Base-by-base conservation (phyloP, 2,113 vertebrate genomes). In the Cryptomyrus ogoouensis region DNA sequence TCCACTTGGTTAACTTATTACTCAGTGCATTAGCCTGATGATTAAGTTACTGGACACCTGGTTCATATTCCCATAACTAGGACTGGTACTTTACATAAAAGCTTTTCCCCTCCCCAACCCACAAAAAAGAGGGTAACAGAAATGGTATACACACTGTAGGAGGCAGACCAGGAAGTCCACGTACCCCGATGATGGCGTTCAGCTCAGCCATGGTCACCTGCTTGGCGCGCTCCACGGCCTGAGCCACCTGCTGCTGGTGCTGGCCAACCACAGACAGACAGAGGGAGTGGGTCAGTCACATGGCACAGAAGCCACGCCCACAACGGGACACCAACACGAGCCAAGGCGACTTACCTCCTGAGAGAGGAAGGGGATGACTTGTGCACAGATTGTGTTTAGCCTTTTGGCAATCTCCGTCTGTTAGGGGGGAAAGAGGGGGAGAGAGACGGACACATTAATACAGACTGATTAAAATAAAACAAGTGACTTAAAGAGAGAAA, bases 171-270 rank as follows among this genome's bases (percentile, higher is more conserved):
- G 93, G 96, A 98, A 98, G 97, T 97, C 95, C 96, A 98, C 98
- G 96, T 98, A 99, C 98, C 97, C 98, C 97, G 97, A 99, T 99
- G 97, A 98, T 99, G 92, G 98, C 98, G 93, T 99, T 99, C 96
- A 99, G 96, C 95, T 99, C 98, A 91, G 97, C 98, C 98, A 99
- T 99, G 95, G 98, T 99, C 95, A 99, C 98, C 97, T 99, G 98
- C 94, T 98, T 99, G 96, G 97, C 98, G 94, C 98, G 96, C 95
- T 98, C 98, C 94, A 98, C 98, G 95, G 98, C 97, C 96, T 99
- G 98, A 95, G 97, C 97, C 94, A 99, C 98, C 97, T 99, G 97
- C 95, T 99, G 98, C 94, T 99, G 98, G 95, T 98, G 98, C 98
- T 99, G 95, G 91, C 31, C 94, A 96, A 95, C 95, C 94, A 95